Evolutionary conservation across 2,113 vertebrate species (phyloP).

Genomic region (Varanus salvator): DNA sequence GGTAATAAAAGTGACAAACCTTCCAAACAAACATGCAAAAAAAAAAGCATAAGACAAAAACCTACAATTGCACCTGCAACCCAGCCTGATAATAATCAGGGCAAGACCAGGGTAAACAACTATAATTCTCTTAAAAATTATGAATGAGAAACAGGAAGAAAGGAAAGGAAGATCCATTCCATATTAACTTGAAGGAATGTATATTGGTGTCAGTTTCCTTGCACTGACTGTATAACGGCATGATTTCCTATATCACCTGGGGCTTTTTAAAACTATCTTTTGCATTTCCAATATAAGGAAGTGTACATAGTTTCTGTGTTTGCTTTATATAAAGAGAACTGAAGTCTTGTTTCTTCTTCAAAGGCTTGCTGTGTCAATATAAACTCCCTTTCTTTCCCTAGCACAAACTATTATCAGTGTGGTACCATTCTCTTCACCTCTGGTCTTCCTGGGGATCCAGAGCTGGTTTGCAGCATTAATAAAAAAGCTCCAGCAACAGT

Average conservation of each 20-base stretch:
- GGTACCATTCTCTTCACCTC: conserved; percentile 14
- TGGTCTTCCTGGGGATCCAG: conserved; percentile 15
- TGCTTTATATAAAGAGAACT: conserved; percentile 10
- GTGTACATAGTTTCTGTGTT: conserved; percentile 5
- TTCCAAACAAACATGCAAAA: too few relatives aligned
- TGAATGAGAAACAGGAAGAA: background rate
- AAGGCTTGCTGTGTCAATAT: background rate
- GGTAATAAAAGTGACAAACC: too few relatives aligned
- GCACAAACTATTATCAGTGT: conserved; percentile 23
- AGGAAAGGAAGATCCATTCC: background rate
- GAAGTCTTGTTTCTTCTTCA: background rate
- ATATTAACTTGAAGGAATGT: background rate
- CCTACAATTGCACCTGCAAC: too few relatives aligned
- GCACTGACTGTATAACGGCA: background rate
- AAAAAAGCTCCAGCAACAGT: conserved; percentile 26
- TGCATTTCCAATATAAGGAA: background rate
- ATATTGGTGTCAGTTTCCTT: background rate
- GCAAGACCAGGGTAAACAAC: too few relatives aligned
- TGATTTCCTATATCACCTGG: background rate
- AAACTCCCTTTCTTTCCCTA: conserved; percentile 18
- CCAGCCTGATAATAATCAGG: too few relatives aligned
- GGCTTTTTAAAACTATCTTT: background rate
- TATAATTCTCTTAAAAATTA: background rate
- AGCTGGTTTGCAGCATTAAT: background rate
- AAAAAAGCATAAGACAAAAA: too few relatives aligned